Evolutionary conservation across 2,888 invertebrate species (phyloP).

Genomic region (Cheiracanthium punctorium): DNA sequence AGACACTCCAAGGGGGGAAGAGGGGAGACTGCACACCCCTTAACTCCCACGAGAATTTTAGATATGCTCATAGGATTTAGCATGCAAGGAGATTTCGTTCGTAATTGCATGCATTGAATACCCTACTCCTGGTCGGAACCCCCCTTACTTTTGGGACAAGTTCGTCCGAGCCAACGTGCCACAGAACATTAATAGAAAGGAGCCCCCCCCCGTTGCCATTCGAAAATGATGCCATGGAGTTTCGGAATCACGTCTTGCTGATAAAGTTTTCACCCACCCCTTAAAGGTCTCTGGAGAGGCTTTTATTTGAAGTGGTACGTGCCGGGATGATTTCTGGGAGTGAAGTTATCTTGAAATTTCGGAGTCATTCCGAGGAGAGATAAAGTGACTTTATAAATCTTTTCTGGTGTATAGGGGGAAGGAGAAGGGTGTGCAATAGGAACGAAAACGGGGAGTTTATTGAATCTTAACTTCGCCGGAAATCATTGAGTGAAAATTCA

Average conservation of each 20-base stretch:
- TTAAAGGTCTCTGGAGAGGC: not conserved
- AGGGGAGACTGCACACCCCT: not conserved
- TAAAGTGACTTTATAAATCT: not conserved
- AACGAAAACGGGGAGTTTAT: no score
- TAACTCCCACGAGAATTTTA: not conserved
- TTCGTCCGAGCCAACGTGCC: not conserved
- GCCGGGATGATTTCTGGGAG: not conserved
- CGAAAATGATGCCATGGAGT: not conserved
- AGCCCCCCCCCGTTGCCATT: not conserved
- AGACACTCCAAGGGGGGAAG: not conserved
- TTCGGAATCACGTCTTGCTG: not conserved
- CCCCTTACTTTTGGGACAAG: not conserved
- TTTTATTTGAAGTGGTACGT: not conserved
- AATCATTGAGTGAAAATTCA: no score
- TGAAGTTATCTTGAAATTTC: not conserved
- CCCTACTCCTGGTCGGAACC: not conserved
- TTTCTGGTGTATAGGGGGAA: no score
- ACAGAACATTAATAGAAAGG: not conserved
- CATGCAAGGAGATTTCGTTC: not conserved
- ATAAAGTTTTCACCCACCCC: not conserved
- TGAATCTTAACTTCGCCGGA: no score
- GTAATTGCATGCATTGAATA: not conserved
- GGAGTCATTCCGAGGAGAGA: not conserved
- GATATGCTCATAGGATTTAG: not conserved
- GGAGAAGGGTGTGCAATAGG: no score